Percentiles rank a stretch among this genome's conserved stretches.
phyloP scores from a whole-genome alignment of 2,888 invertebrate genomes.

The Cataglyphis cursor region DNA sequence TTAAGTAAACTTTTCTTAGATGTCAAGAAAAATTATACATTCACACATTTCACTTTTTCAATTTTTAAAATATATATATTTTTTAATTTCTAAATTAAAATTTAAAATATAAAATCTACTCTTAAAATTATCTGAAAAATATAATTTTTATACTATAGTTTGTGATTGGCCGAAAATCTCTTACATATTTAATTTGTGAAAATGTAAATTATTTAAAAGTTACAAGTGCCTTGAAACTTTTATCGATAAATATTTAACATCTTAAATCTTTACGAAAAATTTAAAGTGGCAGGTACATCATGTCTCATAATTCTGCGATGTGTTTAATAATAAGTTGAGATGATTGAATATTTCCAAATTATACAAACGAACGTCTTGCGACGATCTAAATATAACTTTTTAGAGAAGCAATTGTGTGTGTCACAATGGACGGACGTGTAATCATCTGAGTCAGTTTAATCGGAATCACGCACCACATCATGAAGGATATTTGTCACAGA shows the following conservation, averaged over 20 bases:
- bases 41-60: neutral
- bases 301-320: neutral
- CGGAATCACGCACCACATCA: conserved; percentile 73
- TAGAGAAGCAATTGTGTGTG: neutral
- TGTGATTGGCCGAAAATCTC: neutral
- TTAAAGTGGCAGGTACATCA: neutral
- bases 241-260: neutral
- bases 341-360: neutral
- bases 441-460: conserved; percentile 48
- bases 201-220: neutral
- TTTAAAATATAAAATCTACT: neutral
- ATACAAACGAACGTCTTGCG: neutral
- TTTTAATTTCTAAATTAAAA: conserved; percentile 1
- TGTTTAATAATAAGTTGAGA: neutral
- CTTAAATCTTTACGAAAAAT: neutral
- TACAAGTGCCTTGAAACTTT: neutral
- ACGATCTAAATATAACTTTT: neutral
- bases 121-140: conserved; percentile 5
- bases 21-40: neutral
- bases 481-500: conserved; percentile 58
- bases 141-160: neutral
- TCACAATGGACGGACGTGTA: conserved; percentile 12
- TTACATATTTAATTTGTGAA: neutral
- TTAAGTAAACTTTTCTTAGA: conserved; percentile 11
- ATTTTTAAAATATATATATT: neutral